Evolutionary conservation across 2,113 vertebrate species (phyloP), one percentile per base, ranked within the genome.

Genomic region (Martes martes): DNA sequence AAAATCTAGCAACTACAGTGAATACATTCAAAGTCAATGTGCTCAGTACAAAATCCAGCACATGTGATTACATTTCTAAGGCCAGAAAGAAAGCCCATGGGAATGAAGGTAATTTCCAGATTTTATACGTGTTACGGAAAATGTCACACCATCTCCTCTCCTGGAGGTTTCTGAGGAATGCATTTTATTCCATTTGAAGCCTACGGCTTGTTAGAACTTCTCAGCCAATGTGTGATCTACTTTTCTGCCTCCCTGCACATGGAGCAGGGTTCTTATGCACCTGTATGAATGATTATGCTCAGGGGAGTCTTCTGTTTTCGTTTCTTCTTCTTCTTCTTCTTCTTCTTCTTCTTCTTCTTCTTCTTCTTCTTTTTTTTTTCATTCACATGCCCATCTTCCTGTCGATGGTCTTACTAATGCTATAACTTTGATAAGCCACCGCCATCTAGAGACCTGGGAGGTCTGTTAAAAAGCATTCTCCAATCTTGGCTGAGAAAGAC

Each of bases 1-100:
- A 65, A 96, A 96, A 78, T 82, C 87, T 80, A 78, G 47, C 7
- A 59, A 8, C 79, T 57, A 63, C 39, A n/a, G 89, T 63, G 55
- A 97, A 84, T 85, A 96, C 26, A 76, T 36, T 91, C 67, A 67
- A 90, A 94, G 33, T 45, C 39, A 39, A 80, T 67, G 45, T 63
- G 18, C 73, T 95, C 33, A 23, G 39, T 42, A 78, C 52, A 94
- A 94, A 97, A 79, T 89, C n/a, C 65, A 47, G 84, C 67, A 71
- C 18, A 47, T 89, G 61, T 57, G 57, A 85, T 78, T 88, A 78
- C 6, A 92, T 67, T 90, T 89, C 85, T 84, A 59, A 95, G 31
- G 45, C 36, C 88, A 67, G 50, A 90, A 65, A 78, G 50, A 81
- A 92, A 94, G 19, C 74, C 18, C 47, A 15, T 19, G 36, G n/a